A percentile compares a stretch with the other conserved stretches of the same genome.
phyloP scores from a whole-genome alignment of 2,797 vertebrate genomes.

The Rousettus madagascariensis region DNA sequence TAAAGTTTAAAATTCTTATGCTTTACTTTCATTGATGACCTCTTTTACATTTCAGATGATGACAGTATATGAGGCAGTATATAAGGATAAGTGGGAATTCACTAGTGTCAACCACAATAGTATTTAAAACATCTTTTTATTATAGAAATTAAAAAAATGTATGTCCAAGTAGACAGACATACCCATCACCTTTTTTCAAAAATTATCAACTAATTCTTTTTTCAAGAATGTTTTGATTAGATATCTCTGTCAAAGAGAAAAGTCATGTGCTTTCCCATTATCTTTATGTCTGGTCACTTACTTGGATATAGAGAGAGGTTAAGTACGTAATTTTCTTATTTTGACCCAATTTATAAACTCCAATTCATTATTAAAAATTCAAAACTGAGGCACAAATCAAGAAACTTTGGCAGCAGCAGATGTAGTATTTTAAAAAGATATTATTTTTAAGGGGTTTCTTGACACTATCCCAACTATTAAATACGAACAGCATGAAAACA shows the following conservation, averaged over 20 bases:
- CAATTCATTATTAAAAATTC: constrained; percentile 39
- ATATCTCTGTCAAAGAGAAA: neutral
- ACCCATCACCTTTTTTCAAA: neutral
- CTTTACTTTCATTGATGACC: neutral
- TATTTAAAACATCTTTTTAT: constrained; percentile 7
- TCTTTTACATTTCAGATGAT: constrained; percentile 30
- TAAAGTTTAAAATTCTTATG: constrained; percentile 21
- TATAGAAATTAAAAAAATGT: constrained; percentile 5
- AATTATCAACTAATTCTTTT: neutral
- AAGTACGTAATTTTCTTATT: neutral
- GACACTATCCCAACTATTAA: neutral
- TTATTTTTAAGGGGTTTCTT: constrained; percentile 18
- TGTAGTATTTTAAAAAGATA: constrained; percentile 29
- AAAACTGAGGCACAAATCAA: neutral
- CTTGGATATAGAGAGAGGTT: neutral
- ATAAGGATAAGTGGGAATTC: neutral
- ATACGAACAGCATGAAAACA: neutral
- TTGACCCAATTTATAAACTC: neutral
- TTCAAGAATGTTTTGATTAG: neutral
- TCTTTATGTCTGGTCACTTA: neutral
- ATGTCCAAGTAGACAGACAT: neutral
- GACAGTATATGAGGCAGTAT: neutral
- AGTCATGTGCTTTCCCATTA: neutral
- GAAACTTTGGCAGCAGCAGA: neutral
- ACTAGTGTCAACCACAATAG: neutral